Percentiles rank a stretch among this genome's conserved stretches.
phyloP scores from a whole-genome alignment of 2,797 vertebrate genomes.

The Sebastes iracundus region DNA sequence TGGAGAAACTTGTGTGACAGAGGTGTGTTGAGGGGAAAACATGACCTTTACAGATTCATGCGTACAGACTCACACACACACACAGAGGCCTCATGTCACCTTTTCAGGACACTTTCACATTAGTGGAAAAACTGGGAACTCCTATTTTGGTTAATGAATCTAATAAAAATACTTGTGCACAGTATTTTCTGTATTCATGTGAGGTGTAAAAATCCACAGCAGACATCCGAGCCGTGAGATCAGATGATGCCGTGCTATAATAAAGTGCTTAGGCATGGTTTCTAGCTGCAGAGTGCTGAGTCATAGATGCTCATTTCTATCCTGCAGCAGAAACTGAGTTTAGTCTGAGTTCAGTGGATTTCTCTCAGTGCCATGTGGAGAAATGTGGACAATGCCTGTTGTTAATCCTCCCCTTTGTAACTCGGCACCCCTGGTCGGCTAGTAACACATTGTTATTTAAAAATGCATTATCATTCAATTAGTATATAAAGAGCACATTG shows the following conservation, averaged over 20 bases:
- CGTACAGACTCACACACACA: not conserved
- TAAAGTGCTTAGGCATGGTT: constrained; percentile 28
- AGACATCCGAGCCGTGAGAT: not conserved
- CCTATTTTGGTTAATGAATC: not conserved
- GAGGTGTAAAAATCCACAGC: not conserved
- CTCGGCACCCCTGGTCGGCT: not conserved
- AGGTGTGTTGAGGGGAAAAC: constrained; percentile 53
- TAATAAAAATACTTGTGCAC: not conserved
- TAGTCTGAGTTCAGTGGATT: not conserved
- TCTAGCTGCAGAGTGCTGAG: constrained; percentile 31
- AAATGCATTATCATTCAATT: constrained; percentile 15
- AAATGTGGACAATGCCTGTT: not conserved
- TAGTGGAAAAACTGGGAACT: not conserved
- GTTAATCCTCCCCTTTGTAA: constrained; percentile 22
- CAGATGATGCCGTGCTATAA: constrained; percentile 3
- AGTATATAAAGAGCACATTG: constrained; percentile 4
- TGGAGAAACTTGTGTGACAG: constrained; percentile 36
- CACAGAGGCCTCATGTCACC: not conserved
- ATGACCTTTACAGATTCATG: constrained; percentile 25
- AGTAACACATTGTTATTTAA: constrained; percentile 36
- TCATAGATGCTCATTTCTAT: constrained; percentile 15
- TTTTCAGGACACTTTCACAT: not conserved
- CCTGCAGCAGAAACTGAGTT: constrained; percentile 13
- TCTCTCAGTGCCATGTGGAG: not conserved
- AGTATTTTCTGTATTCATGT: not conserved